Percentiles rank a stretch among this genome's conserved stretches.
Evolutionary conservation across 2,113 vertebrate genomes (phyloP).

Genomic region (Tenrec ecaudatus): DNA sequence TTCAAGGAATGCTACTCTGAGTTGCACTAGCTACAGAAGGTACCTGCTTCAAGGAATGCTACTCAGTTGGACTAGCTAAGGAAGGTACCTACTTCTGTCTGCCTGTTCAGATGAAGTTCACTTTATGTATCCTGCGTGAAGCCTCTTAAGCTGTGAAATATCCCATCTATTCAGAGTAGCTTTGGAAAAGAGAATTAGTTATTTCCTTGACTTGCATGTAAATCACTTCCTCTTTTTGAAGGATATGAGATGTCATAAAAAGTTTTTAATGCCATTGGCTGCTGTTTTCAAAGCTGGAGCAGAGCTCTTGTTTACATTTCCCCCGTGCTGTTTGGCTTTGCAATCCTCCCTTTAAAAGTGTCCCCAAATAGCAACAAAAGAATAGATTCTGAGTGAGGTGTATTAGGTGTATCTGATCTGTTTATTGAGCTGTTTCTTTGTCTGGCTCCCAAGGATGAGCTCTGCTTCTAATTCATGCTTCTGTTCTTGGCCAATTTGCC

Average conservation of each 20-base stretch:
- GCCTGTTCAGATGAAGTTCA: constrained; percentile 64
- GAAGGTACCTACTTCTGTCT: constrained; percentile 41
- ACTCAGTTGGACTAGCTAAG: constrained; percentile 36
- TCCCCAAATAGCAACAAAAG: constrained; percentile 24
- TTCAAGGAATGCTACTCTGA: constrained; percentile 27
- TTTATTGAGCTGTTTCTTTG: constrained; percentile 37
- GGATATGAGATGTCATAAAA: constrained; percentile 5
- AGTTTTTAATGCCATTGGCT: constrained; percentile 49
- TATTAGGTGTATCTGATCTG: not conserved
- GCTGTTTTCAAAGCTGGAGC: constrained; percentile 47
- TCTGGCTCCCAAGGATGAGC: not conserved
- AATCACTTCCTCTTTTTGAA: constrained; percentile 6
- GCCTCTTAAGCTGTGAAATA: constrained; percentile 50
- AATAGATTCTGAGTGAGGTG: constrained; percentile 19
- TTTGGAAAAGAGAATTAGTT: constrained; percentile 66
- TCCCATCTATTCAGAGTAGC: constrained; percentile 64
- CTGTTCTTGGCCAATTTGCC: not conserved
- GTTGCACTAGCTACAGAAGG: constrained; percentile 59
- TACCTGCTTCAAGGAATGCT: constrained; percentile 32
- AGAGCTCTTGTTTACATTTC: constrained; percentile 44
- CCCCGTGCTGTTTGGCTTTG: constrained; percentile 40
- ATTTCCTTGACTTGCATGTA: constrained; percentile 27
- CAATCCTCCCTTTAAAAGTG: not conserved
- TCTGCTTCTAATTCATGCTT: constrained; percentile 15
- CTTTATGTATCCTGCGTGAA: constrained; percentile 61